phyloP scores from a whole-genome alignment of 2,113 vertebrate species.

The Ictidomys tridecemlineatus region DNA sequence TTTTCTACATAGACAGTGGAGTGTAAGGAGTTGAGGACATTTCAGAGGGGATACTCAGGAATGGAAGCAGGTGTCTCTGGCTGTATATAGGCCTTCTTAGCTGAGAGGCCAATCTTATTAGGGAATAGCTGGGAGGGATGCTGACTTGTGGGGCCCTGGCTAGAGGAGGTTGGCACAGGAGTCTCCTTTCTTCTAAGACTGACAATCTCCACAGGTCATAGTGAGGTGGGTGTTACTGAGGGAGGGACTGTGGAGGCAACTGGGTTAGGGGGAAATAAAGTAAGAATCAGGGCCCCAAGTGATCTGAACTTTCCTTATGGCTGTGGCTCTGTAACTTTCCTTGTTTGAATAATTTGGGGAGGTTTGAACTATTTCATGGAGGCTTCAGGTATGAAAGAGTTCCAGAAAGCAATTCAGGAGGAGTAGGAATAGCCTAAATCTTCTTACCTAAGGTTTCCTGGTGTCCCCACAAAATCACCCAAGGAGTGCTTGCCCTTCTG shows the following conservation, averaged over 20 bases:
- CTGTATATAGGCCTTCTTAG: background rate
- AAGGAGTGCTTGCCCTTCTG: background rate
- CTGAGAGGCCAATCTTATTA: background rate
- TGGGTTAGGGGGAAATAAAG: background rate
- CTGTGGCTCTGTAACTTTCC: background rate
- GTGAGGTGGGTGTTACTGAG: background rate
- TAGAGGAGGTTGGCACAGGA: background rate
- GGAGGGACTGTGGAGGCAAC: background rate
- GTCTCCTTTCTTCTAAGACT: background rate
- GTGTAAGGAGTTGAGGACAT: background rate
- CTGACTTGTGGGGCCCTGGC: background rate
- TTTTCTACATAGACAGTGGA: background rate
- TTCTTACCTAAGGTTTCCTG: background rate
- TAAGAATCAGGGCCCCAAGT: background rate
- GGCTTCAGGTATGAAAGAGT: background rate
- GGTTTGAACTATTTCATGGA: background rate
- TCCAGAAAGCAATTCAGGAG: background rate
- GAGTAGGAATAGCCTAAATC: background rate
- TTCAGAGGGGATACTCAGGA: background rate
- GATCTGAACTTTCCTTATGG: background rate
- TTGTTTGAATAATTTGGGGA: background rate
- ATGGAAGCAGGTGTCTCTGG: background rate
- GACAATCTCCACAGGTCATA: background rate
- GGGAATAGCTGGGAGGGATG: background rate
- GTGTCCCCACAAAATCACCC: background rate